Evolutionary conservation across 2,797 vertebrate genomes (phyloP).

Genomic region (Enoplosus armatus): DNA sequence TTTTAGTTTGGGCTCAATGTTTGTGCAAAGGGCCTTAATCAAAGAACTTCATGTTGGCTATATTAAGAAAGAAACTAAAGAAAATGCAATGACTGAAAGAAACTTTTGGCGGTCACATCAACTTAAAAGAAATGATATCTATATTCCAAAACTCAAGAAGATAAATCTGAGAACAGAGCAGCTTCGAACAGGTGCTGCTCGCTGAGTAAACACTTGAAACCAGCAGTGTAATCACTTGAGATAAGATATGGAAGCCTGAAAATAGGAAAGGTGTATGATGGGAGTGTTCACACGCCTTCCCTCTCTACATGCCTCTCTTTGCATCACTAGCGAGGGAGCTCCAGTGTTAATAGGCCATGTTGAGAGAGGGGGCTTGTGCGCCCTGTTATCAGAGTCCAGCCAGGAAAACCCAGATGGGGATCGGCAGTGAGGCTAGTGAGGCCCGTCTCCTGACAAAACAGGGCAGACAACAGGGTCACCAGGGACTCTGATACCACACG

Average conservation of each 20-base stretch:
- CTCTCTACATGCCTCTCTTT: constrained; percentile 20
- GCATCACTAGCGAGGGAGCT: constrained; percentile 40
- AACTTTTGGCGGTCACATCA: constrained; percentile 35
- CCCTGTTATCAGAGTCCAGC: constrained; percentile 68
- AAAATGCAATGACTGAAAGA: not conserved
- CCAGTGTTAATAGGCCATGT: constrained; percentile 53
- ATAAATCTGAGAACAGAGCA: constrained; percentile 47
- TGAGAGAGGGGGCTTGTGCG: constrained; percentile 41
- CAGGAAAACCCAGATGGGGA: constrained; percentile 78
- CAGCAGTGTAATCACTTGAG: constrained; percentile 58
- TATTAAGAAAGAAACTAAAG: not conserved
- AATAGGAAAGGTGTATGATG: constrained; percentile 25
- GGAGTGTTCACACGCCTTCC: constrained; percentile 37
- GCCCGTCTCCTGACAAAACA: constrained; percentile 89
- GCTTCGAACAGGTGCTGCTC: constrained; percentile 62
- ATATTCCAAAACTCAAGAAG: constrained; percentile 14
- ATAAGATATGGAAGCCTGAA: constrained; percentile 64
- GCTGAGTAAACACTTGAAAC: constrained; percentile 53
- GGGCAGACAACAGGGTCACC: constrained; percentile 89
- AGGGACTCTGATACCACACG: constrained; percentile 81
- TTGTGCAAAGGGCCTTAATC: not conserved
- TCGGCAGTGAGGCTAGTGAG: constrained; percentile 79
- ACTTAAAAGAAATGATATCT: constrained; percentile 29
- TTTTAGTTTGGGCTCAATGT: not conserved
- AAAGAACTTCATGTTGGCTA: not conserved